A percentile compares a stretch with the other conserved stretches of the same genome.
These are phyloP conservation scores for Apis cerana DNA, from an alignment of 1,140 invertebrate species.

Conservation along the genomic window DNA sequence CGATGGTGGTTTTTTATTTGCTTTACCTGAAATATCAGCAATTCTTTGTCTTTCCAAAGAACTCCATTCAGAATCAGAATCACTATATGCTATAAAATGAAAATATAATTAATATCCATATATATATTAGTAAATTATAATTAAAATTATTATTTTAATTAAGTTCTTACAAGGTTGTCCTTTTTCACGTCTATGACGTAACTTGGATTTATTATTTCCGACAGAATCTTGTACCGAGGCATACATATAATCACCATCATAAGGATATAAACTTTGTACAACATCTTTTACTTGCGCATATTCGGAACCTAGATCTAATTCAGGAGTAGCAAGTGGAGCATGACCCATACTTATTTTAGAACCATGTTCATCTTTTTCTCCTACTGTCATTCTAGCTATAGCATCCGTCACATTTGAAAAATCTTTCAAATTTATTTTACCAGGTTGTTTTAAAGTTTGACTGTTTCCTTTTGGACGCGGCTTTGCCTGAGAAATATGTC, in stretches of 20 bases:
- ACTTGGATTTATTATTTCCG: slow-evolving; percentile 82
- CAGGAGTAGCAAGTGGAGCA: slow-evolving; percentile 90
- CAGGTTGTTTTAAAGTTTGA: slow-evolving; percentile 93
- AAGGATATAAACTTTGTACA: slow-evolving; percentile 83
- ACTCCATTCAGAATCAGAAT: slow-evolving; percentile 94
- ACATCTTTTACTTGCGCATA: slow-evolving; percentile 86
- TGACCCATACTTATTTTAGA: slow-evolving; percentile 83
- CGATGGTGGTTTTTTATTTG: slow-evolving; percentile 87
- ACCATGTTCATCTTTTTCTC: slow-evolving; percentile 82
- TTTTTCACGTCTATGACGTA: slow-evolving; percentile 84
- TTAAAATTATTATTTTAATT: not conserved
- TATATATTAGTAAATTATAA: slow-evolving; percentile 16
- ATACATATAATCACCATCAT: slow-evolving; percentile 84
- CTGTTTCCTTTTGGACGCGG: slow-evolving; percentile 88
- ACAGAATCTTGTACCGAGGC: slow-evolving; percentile 85
- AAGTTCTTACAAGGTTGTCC: slow-evolving; percentile 83
- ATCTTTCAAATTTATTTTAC: slow-evolving; percentile 94
- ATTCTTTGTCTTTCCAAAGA: slow-evolving; percentile 88
- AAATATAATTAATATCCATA: slow-evolving; percentile 29
- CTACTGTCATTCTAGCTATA: slow-evolving; percentile 89
- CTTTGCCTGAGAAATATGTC: slow-evolving; percentile 84
- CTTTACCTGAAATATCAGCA: slow-evolving; percentile 85
- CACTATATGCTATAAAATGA: slow-evolving; percentile 85
- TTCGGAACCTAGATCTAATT: slow-evolving; percentile 87
- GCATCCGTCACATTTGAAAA: slow-evolving; percentile 94